Evolutionary conservation across 2,113 vertebrate genomes (phyloP).

Genomic region (Lepidothrix coronata): DNA sequence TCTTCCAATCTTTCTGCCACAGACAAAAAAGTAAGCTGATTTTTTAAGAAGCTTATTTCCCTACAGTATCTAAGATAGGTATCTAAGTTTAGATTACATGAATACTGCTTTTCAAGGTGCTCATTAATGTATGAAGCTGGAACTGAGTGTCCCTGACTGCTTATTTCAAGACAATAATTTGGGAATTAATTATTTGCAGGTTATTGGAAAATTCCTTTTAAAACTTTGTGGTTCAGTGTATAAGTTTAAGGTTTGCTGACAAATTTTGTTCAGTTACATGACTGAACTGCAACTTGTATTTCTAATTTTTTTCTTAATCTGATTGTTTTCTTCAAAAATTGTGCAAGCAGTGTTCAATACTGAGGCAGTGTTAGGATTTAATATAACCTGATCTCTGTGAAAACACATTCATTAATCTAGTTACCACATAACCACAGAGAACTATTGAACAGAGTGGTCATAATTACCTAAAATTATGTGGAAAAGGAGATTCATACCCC

Average conservation of each 20-base stretch:
- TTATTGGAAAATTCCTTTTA: not conserved
- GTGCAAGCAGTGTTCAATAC: not conserved
- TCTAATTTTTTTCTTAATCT: not conserved
- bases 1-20: not conserved
- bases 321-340: not conserved
- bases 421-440: not conserved
- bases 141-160: not conserved
- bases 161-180: not conserved
- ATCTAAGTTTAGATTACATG: not conserved
- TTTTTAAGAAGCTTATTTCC: not conserved
- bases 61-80: not conserved
- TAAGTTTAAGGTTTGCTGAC: not conserved
- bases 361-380: not conserved
- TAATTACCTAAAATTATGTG: not conserved
- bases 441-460: not conserved
- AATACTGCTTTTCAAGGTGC: not conserved
- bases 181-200: not conserved
- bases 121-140: not conserved
- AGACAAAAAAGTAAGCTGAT: not conserved
- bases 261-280: not conserved
- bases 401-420: not conserved
- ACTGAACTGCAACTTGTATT: not conserved
- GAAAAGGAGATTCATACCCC: not conserved
- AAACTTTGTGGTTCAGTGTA: not conserved
- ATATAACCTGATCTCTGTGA: not conserved